These are phyloP conservation scores for Blera fallax DNA, from an alignment of 2,888 invertebrate species.

Conservation along the genomic window DNA sequence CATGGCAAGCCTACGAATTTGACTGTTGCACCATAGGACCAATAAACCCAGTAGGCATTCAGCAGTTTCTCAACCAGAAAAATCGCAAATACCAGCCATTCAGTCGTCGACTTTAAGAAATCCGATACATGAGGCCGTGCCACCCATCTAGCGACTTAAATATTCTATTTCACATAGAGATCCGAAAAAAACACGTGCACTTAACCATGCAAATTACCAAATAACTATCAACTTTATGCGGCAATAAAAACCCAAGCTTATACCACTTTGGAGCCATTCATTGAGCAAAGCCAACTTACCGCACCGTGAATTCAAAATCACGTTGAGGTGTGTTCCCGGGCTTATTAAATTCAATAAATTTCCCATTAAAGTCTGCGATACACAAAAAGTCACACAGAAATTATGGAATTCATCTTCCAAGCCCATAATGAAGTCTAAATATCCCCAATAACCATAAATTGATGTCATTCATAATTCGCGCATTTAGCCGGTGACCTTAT, in stretches of 20 bases:
- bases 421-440: constrained; percentile 68
- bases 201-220: constrained; percentile 47
- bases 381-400: constrained; percentile 16
- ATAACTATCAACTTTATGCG: constrained; percentile 58
- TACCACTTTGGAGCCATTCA: constrained; percentile 21
- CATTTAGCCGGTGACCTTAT: constrained; percentile 60
- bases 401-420: constrained; percentile 62
- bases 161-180: not conserved
- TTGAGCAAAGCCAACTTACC: constrained; percentile 9
- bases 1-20: no score
- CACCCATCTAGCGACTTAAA: not conserved
- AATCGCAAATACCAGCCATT: no score
- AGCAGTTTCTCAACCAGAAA: no score
- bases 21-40: no score
- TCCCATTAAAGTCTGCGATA: constrained; percentile 56
- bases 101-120: not conserved
- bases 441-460: constrained; percentile 67
- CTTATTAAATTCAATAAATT: constrained; percentile 69
- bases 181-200: constrained; percentile 4
- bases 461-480: constrained; percentile 69
- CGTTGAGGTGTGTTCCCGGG: constrained; percentile 56
- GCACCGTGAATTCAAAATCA: constrained; percentile 20
- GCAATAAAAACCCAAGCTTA: constrained; percentile 46
- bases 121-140: not conserved
- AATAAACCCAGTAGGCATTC: no score